Evolutionary conservation across 2,888 invertebrate species (phyloP).

Genomic region (Lacanobia wlatinum): DNA sequence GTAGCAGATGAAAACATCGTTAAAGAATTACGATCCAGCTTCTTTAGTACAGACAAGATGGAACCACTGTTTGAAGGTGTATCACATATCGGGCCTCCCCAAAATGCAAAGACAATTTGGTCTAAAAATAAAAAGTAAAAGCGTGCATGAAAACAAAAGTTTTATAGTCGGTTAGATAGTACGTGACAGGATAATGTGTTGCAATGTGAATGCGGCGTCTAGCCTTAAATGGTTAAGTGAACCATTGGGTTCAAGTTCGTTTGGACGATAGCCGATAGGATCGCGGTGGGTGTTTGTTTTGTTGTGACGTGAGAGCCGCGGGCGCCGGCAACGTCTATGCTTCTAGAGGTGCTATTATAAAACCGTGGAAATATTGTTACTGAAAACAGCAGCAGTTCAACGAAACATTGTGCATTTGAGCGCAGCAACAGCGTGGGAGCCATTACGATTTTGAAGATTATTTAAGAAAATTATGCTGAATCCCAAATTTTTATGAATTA

Average conservation of each 20-base stretch:
- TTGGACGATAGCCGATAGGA: conserved; percentile 77
- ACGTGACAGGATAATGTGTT: conserved; percentile 76
- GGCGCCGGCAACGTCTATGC: conserved; percentile 79
- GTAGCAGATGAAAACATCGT: conserved; percentile 75
- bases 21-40: conserved; percentile 70
- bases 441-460: not conserved
- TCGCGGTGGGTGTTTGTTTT: conserved; percentile 82
- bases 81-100: conserved; percentile 75
- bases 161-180: conserved; percentile 59
- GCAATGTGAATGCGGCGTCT: conserved; percentile 69
- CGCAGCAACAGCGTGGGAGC: not conserved
- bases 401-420: not conserved
- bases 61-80: conserved; percentile 75
- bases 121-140: conserved; percentile 72
- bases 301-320: conserved; percentile 81
- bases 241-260: conserved; percentile 82
- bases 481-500: not conserved
- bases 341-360: conserved; percentile 52
- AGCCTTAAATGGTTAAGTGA: conserved; percentile 75
- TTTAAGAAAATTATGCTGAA: not conserved
- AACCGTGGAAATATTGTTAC: conserved; percentile 55
- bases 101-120: conserved; percentile 64
- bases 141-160: conserved; percentile 73
- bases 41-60: conserved; percentile 69
- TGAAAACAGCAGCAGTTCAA: conserved; percentile 51